These are phyloP conservation scores for Melanotaenia boesemani DNA, from an alignment of 2,797 vertebrate species.

Conservation along the genomic window DNA sequence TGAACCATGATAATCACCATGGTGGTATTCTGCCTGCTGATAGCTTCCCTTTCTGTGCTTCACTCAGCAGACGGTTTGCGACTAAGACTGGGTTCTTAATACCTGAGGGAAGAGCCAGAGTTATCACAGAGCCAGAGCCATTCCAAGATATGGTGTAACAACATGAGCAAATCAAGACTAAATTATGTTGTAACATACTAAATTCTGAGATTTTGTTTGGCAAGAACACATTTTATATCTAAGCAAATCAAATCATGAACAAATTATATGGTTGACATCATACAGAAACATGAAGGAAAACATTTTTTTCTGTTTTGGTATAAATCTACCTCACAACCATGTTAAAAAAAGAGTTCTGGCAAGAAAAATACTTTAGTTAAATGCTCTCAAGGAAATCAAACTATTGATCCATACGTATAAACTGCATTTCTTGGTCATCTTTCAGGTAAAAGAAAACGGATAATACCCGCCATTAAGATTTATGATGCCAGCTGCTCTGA, in stretches of 20 bases:
- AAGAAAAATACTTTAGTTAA: constrained; percentile 21
- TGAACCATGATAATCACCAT: constrained; percentile 86
- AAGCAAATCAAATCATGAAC: constrained; percentile 41
- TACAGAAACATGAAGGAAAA: constrained; percentile 42
- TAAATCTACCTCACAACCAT: constrained; percentile 29
- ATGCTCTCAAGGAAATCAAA: constrained; percentile 27
- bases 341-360: constrained; percentile 29
- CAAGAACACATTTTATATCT: constrained; percentile 15
- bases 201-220: constrained; percentile 16
- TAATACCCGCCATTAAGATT: constrained; percentile 7
- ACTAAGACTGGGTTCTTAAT: constrained; percentile 99
- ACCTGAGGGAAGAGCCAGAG: constrained; percentile 78
- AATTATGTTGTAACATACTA: neutral
- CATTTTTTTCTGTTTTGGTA: constrained; percentile 40
- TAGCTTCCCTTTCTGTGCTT: constrained; percentile 98
- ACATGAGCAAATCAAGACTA: neutral
- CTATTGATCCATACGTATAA: constrained; percentile 7
- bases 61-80: constrained; percentile 94
- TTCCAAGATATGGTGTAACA: neutral
- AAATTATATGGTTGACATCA: constrained; percentile 38
- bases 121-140: constrained; percentile 25
- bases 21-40: constrained; percentile 99
- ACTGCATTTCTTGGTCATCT: constrained; percentile 2
- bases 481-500: constrained; percentile 11
- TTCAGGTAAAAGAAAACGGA: constrained; percentile 5